Evolutionary conservation across 92 coral and sea anemone species (phyloP).

Genomic region (Nematostella vectensis): DNA sequence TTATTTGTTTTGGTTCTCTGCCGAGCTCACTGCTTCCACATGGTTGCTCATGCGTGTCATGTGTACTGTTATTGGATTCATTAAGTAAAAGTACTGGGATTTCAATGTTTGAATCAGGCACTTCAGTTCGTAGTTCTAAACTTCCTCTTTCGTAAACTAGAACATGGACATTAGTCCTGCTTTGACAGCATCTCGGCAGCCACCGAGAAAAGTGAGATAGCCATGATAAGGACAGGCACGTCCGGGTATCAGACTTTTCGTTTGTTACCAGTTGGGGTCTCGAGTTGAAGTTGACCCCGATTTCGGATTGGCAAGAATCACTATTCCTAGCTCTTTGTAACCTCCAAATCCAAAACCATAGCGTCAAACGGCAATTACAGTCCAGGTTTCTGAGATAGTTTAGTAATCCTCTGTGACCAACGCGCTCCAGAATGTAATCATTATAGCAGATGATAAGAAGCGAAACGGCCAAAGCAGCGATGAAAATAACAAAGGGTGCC

Average conservation of each 20-base stretch:
- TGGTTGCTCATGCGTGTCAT: neutral
- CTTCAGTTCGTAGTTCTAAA: neutral
- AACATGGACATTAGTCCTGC: neutral
- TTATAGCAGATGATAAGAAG: conserved; percentile 21
- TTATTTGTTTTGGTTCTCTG: too few species aligned
- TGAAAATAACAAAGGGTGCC: conserved; percentile 27
- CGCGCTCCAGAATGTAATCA: conserved; percentile 23
- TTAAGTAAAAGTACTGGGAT: conserved; percentile 29
- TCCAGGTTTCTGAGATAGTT: conserved; percentile 2
- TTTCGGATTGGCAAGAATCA: conserved; percentile 9
- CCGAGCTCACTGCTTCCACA: too few species aligned
- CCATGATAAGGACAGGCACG: neutral
- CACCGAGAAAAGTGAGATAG: neutral
- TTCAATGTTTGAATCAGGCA: neutral
- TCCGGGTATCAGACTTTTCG: neutral
- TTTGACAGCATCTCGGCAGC: neutral
- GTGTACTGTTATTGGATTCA: conserved; percentile 16
- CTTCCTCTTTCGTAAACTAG: neutral
- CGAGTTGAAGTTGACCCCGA: conserved; percentile 23
- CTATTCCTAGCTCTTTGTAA: neutral
- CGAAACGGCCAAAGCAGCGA: conserved; percentile 21
- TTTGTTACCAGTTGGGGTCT: neutral
- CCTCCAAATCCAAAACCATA: conserved; percentile 28
- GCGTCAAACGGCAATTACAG: conserved; percentile 17
- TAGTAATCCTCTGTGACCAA: conserved; percentile 14